Percentiles rank a stretch among this genome's conserved stretches.
These are phyloP conservation scores for Caenorhabditis becei DNA, from an alignment of 2,888 invertebrate species.

Conservation along the genomic window DNA sequence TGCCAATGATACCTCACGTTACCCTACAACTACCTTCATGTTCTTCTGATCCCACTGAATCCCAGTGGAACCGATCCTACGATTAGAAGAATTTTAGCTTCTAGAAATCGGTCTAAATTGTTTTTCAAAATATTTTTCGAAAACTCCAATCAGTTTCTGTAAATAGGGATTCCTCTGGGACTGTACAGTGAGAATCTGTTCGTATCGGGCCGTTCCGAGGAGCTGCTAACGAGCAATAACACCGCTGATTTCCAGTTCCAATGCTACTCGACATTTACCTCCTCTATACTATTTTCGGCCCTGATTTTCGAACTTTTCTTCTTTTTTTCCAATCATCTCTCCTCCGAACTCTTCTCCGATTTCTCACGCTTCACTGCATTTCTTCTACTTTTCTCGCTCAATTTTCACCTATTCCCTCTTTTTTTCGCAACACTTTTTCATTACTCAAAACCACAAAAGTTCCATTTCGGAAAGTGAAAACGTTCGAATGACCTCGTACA, in stretches of 20 bases:
- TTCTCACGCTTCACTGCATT: slow-evolving; percentile 3
- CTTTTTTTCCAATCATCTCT: background rate
- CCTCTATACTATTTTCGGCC: background rate
- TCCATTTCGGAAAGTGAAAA: background rate
- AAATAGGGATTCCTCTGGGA: no score
- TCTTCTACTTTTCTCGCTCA: slow-evolving; percentile 4
- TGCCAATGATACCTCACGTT: background rate
- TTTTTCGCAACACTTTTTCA: no score
- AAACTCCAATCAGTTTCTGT: no score
- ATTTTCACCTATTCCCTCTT: background rate
- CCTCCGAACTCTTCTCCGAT: background rate
- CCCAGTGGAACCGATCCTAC: no score
- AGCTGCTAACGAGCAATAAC: no score
- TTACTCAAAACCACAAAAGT: background rate
- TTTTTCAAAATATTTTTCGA: no score
- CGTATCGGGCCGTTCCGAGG: no score
- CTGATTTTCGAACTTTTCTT: slow-evolving; percentile 3
- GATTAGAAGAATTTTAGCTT: no score
- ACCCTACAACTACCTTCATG: background rate
- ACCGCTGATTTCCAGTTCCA: no score
- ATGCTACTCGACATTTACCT: no score
- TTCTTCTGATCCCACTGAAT: background rate
- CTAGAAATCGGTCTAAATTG: no score
- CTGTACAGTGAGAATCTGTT: no score
- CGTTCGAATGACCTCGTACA: slow-evolving; percentile 4